These are phyloP conservation scores for Musca domestica DNA, from an alignment of 1,140 invertebrate species.

Conservation along the genomic window DNA sequence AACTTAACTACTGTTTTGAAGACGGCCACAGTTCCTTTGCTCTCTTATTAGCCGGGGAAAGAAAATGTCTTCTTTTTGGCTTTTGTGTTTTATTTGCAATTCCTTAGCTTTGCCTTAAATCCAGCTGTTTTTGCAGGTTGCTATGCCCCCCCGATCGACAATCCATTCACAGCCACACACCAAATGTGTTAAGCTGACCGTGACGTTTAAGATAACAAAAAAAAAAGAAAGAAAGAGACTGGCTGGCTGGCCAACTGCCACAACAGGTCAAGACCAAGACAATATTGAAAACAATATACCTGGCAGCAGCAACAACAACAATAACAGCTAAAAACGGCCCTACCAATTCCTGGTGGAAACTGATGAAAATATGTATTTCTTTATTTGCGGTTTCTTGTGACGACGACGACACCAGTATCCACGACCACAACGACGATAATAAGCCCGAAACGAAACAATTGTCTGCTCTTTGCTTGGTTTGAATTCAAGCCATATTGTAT, in stretches of 20 bases:
- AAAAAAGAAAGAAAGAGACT: not conserved
- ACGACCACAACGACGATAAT: no score
- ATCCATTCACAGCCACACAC: slow-evolving; percentile 6
- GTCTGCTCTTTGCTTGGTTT: no score
- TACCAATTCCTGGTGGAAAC: no score
- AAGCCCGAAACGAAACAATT: not conserved
- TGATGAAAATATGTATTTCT: not conserved
- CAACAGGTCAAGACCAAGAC: not conserved
- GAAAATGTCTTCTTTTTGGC: no score
- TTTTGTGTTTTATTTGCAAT: not conserved
- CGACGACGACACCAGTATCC: not conserved
- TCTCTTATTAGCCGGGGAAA: no score
- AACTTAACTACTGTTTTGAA: slow-evolving; percentile 4
- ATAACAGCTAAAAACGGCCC: no score
- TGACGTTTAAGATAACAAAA: slow-evolving; percentile 16
- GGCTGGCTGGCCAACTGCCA: not conserved
- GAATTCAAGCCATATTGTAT: no score
- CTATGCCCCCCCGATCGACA: no score
- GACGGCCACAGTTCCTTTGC: not conserved
- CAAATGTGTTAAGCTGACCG: slow-evolving; percentile 18
- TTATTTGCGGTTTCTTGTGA: slow-evolving; percentile 9
- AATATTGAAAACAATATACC: no score
- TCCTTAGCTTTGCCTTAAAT: not conserved
- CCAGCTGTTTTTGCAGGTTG: no score
- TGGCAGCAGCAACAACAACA: no score